Base-by-base conservation (phyloP, 2,888 invertebrate genomes). In the Opisthograptis luteolata region DNA sequence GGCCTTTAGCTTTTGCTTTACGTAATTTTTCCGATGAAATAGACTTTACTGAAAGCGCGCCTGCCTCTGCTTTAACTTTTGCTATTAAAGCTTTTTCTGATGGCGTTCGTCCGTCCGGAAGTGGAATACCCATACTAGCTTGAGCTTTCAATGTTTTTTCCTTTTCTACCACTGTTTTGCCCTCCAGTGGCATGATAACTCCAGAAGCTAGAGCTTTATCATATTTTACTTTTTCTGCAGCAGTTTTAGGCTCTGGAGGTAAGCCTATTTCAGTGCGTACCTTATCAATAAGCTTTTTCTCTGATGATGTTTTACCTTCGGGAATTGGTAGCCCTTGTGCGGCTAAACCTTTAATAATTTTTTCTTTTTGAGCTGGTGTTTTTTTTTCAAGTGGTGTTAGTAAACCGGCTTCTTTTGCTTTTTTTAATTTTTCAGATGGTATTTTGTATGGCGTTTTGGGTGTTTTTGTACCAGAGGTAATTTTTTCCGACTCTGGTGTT, bases 391-490 rank as follows among this genome's bases (percentile, higher is more conserved):
- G 43, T 2, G 73, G 64, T 7, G 67, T 64, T 7, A 69, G 32
- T 1, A 60, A 22, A 2, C 55, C 58, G 9, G 57, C 55, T 31
- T 5, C 24, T 41, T 31, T 17, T 8, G 56, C 63, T 58, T 65
- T 68, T 59, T 60, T 70, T 24, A 69, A 64, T 49, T 69, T 78
- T 64, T 73, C 72, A 1, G 78, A 73, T n/a, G 68, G 54, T n/a
- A 76, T 72, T 20, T 2, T 70, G 69, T 8, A 3, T n/a, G 24
- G 1, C 7, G 20, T 24, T n/a, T 8, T 8, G 1, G 20, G 7
- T 25, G 60, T 47, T 22, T 22, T 22, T 22, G 22, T 2, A 3
- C 3, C 5, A 17, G 17, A 5, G 5, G 17, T 17, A 17, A 17
- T 3, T 30, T n/a, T 30, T 14, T 14, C 30, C 1, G 30, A 30